Evolutionary conservation across 2,797 vertebrate genomes (phyloP).

Genomic region (Trematomus bernacchii): DNA sequence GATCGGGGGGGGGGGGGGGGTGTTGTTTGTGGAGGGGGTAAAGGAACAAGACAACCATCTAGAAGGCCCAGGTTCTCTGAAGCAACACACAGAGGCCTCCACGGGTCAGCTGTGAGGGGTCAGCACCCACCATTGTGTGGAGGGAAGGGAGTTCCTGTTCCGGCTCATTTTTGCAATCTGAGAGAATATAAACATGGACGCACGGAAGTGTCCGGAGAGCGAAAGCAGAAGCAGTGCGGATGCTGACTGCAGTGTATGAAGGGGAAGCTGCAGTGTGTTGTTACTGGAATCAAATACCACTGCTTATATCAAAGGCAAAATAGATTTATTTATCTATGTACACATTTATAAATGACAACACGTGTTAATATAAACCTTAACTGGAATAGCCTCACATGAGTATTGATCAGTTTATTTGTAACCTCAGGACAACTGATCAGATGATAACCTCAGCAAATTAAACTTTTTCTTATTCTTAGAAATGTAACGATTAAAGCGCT

Average conservation of each 20-base stretch:
- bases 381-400: too few relatives aligned
- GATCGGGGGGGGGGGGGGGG: too few relatives aligned
- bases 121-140: conserved; percentile 72
- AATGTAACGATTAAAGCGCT: conserved; percentile 40
- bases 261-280: conserved; percentile 25
- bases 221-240: conserved; percentile 48
- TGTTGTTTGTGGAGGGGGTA: neutral
- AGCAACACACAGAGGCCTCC: conserved; percentile 64
- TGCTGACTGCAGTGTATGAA: conserved; percentile 32
- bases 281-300: conserved; percentile 51
- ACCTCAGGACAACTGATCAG: conserved; percentile 42
- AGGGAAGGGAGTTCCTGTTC: conserved; percentile 72
- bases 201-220: conserved; percentile 59
- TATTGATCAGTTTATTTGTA: neutral
- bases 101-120: conserved; percentile 74
- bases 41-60: conserved; percentile 48
- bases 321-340: conserved; percentile 19
- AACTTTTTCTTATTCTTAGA: conserved; percentile 61
- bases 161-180: conserved; percentile 64
- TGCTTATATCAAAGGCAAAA: conserved; percentile 14
- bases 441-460: conserved; percentile 33
- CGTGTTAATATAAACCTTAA: neutral
- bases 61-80: conserved; percentile 32
- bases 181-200: conserved; percentile 72
- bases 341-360: conserved; percentile 5